Percentiles rank a stretch among this genome's conserved stretches.
Conservation (phyloP, 2,113 vertebrate species). For the Ophiodon elongatus region DNA sequence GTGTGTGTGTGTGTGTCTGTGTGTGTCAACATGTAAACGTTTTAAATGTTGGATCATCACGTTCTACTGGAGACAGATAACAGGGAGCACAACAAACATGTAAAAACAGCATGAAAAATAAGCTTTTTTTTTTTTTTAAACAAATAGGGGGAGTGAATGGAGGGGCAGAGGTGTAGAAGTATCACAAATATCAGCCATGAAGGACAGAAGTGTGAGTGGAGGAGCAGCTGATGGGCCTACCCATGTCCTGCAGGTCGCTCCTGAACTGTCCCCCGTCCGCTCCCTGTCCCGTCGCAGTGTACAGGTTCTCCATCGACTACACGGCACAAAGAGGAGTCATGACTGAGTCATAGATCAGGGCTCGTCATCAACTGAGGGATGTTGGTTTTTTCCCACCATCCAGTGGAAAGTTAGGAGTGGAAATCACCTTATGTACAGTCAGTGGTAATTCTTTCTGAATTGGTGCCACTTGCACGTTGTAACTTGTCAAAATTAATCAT, state of each 20-base stretch:
- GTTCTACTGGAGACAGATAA: not conserved
- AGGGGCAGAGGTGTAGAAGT: not conserved
- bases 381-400: not conserved
- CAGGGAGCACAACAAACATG: not conserved
- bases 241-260: constrained; percentile 77
- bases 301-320: constrained; percentile 94
- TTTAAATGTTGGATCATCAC: not conserved
- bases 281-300: constrained; percentile 78
- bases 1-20: too few relatives aligned
- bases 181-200: not conserved
- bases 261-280: constrained; percentile 65
- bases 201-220: not conserved
- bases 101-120: not conserved
- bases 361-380: not conserved
- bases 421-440: not conserved
- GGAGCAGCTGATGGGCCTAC: constrained; percentile 62
- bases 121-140: not conserved
- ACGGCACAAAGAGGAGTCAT: constrained; percentile 44
- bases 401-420: not conserved
- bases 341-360: not conserved
- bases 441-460: too few relatives aligned
- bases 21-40: not conserved
- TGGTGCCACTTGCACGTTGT: too few relatives aligned
- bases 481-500: too few relatives aligned
- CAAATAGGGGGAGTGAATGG: not conserved